Evolutionary conservation across 2,888 invertebrate species (phyloP), one percentile per base, ranked within the genome.

Genomic region (Meteorus cinctellus): DNA sequence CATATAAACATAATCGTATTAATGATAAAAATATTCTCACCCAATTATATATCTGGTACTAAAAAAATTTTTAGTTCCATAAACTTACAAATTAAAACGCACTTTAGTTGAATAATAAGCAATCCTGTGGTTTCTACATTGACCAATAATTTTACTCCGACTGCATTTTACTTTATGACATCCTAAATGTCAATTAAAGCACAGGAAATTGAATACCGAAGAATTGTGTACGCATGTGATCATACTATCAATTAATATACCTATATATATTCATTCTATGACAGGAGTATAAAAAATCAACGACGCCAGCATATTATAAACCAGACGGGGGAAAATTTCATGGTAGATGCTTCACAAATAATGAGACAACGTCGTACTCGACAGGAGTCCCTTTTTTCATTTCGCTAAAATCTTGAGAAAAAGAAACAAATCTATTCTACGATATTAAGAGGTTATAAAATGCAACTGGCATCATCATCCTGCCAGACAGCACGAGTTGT

Each of bases 341-440:
- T 34, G 19, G 62, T 31, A 3, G 4, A 36, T 36, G 41, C 65
- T n/a, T 65, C 65, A 65, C 36, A 36, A 65, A 65, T 65, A 65
- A 65, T 65, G 69, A 14, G 67, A 41, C 29, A 60, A 63, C 27
- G 48, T 71, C 34, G 48, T 16, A 31, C n/a, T 65, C 16, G 51
- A 27, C 19, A 77, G 80, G 79, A 74, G 48, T 65, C 6, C 74
- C 80, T 78, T 76, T 81, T 81, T 81, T 82, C 81, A 83, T 82
- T 82, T 80, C 77, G 79, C 80, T 81, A 81, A 82, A 82, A 82
- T 82, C 81, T 81, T 79, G 71, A 55, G 4, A 8, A 19, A 55
- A 19, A 55, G 4, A 55, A 55, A 24, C 41, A 41, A 55, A 55
- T 55, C 19, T 55, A 55, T 19, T 24, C 41, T 24, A 36, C 55